Evolutionary conservation across 2,797 vertebrate species (phyloP).

Genomic region (Macrochelys suwanniensis): DNA sequence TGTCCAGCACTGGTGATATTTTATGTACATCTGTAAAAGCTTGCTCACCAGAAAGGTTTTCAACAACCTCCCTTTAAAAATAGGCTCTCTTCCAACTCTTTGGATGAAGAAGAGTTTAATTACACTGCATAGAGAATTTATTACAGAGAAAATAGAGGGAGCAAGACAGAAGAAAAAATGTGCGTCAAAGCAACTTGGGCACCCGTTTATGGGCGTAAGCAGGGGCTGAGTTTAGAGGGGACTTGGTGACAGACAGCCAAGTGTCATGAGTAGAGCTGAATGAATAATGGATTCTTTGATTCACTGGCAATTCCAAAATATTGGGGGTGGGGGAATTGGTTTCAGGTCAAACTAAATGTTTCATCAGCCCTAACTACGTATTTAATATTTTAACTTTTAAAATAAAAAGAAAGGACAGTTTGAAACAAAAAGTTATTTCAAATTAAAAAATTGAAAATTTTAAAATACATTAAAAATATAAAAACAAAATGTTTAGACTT

Average conservation of each 20-base stretch:
- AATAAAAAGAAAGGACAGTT: neutral
- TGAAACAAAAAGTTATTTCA: neutral
- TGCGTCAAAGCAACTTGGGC: neutral
- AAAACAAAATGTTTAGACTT: neutral
- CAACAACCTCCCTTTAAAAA: neutral
- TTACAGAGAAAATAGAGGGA: neutral
- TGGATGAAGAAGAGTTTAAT: neutral
- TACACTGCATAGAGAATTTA: neutral
- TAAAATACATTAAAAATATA: neutral
- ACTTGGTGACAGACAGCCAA: neutral
- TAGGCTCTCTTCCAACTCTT: neutral
- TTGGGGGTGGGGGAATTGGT: neutral
- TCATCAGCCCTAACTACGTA: neutral
- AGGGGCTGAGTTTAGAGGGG: neutral
- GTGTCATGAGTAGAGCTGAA: neutral
- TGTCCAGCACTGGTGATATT: neutral
- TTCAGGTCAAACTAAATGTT: neutral
- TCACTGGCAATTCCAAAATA: neutral
- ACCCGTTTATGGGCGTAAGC: neutral
- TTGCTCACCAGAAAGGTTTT: neutral
- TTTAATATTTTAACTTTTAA: neutral
- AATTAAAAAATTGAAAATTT: neutral
- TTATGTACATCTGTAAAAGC: neutral
- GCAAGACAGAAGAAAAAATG: neutral
- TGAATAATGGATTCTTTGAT: neutral